Base-by-base conservation (phyloP, 2,797 vertebrate species). In the Argya squamiceps region DNA sequence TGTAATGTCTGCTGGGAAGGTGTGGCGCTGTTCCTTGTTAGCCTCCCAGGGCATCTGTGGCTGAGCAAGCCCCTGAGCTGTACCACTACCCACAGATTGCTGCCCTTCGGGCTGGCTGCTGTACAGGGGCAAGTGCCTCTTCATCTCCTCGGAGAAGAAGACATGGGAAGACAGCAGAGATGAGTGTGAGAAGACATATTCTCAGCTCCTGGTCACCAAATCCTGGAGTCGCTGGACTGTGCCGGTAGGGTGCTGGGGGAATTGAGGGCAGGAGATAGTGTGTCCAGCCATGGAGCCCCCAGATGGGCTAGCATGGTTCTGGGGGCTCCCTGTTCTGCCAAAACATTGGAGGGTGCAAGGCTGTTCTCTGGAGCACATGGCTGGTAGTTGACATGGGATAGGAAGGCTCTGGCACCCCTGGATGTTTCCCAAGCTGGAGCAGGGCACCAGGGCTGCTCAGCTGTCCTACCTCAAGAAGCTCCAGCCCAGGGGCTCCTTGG, bases 51-150 rank as follows among this genome's bases (percentile, higher is more conserved):
- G 37, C 13, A 12, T 43, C 24, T 62, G 10, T 50, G 70, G 12
- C 27, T 75, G 10, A 67, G 20, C 27, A 37, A 64, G 12, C 2
- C 11, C 11, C 64, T 78, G 62, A 85, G 29, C 16, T 36, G 18
- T 73, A 37, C 24, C 44, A 14, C 56, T 63, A 16, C 64, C 84
- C 41, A 14, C 56, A 98, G 98, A 92, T 14, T 98, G 98, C 92
- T 98, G 98, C 75, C 97, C 96, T 1, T 13, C 30, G 0, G 96
- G 95, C 32, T 98, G 97, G 98, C 44, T 69, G 75, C 59, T 70
- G 12, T 71, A 68, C 5, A 52, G 89, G 23, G 71, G 26, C 30
- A 97, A 83, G 19, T 98, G 98, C 88, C 96, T 98, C 86, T 90
- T 97, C 29, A 1, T 98, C 47, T 98, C 96, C 1, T 3, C 4